phyloP scores from a whole-genome alignment of 2,797 vertebrate species.

The Mycteria americana region DNA sequence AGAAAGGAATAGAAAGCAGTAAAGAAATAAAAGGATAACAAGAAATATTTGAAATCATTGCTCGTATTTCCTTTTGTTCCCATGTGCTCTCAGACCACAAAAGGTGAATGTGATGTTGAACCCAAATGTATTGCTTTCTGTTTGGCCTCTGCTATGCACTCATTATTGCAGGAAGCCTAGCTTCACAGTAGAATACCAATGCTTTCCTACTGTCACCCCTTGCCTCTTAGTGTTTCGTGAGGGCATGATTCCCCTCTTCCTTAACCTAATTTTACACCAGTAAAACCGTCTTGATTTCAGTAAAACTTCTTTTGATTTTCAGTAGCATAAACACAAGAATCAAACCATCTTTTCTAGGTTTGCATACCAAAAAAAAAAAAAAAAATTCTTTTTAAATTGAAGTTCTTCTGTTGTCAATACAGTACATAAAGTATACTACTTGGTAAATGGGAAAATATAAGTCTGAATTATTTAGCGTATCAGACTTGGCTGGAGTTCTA shows the following conservation, averaged over 20 bases:
- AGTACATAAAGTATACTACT: conserved; percentile 70
- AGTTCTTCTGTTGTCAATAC: conserved; percentile 71
- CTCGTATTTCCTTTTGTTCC: conserved; percentile 17
- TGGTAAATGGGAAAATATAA: conserved; percentile 70
- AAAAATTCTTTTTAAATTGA: neutral
- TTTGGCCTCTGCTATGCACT: conserved; percentile 48
- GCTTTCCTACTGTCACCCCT: conserved; percentile 20
- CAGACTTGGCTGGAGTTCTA: conserved; percentile 80
- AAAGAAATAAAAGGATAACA: conserved; percentile 40
- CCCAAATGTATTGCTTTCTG: conserved; percentile 21
- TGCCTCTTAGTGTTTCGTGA: neutral
- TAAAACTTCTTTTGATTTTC: neutral
- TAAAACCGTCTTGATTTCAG: neutral
- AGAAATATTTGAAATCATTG: conserved; percentile 42
- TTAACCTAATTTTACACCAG: neutral
- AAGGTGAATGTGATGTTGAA: conserved; percentile 48
- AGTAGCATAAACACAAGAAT: neutral
- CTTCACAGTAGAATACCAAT: conserved; percentile 26
- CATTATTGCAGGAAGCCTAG: conserved; percentile 36
- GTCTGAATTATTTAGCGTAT: conserved; percentile 86
- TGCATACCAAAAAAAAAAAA: neutral
- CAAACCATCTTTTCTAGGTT: neutral
- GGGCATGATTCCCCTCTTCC: neutral
- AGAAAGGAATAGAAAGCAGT: conserved; percentile 33
- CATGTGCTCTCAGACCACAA: neutral